Evolutionary conservation across 2,888 invertebrate species (phyloP), one percentile per base, ranked within the genome.

Genomic region (Tenthredo livida): DNA sequence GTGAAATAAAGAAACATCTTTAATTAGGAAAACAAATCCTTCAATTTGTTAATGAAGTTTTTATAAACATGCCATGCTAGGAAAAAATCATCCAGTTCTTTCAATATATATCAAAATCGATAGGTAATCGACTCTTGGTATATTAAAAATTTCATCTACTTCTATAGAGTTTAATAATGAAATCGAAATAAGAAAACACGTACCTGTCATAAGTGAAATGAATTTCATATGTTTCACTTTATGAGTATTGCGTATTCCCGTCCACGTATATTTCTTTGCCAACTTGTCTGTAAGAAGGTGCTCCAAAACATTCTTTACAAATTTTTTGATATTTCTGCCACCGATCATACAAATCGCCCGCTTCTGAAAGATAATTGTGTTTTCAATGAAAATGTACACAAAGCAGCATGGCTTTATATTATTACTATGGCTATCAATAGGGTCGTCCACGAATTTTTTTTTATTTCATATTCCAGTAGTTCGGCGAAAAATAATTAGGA

Each of bases 141-240:
- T 43, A 43, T 43, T 43, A 1, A 43, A 2, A 43, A 43, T 43
- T 43, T 43, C 5, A 43, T 43, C 0, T 58, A 58, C 58, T 58
- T 9, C 4, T 21, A 4, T 21, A 58, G 15, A 58, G 58, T 58
- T 58, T 15, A 12, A 58, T 58, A 29, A 21, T 58, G 1, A 9
- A 58, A 58, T 9, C 7, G 17, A 12, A 15, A n/a, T 58, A 17
- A 58, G 58, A 21, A 58, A 58, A 58, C 17, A 58, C 58, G 58
- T 58, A 58, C 58, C 58, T 58, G 17, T 58, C n/a, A 58, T 58
- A 58, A 58, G 58, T 15, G 58, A 58, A 58, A 58, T 58, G 58
- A 58, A 58, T 58, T 58, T 58, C 58, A 58, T 58, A 15, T 58
- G n/a, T 9, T 58, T 58, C 15, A 58, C 58, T 58, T 58, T 58